Base-by-base conservation (phyloP, 2,888 invertebrate species). In the Drosophila mayaguana region DNA sequence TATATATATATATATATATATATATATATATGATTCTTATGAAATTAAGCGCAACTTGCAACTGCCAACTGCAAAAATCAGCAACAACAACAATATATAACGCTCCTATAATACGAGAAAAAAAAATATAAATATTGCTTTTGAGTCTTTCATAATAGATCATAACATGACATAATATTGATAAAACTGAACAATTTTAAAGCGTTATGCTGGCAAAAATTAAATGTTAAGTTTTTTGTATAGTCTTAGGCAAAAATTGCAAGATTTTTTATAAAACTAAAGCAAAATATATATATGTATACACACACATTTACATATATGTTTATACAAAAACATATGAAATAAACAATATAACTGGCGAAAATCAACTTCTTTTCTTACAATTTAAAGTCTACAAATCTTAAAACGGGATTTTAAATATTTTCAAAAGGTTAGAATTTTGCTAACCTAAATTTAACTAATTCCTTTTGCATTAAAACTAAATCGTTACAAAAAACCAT, bases 181-280 rank as follows among this genome's bases (percentile, higher is more conserved):
- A 48, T 48, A 32, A 75, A 50, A 36, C 40, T 38, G 42, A 34
- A 36, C 16, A 34, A 22, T n/a, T 51, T 5, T n/a, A 25, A 70
- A 60, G 68, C 77, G 68, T 67, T 77, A 69, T 56, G 53, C 62
- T 70, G 55, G 57, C 57, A 45, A 45, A 34, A 78, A 75, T 68
- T 87, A 77, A 65, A 83, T 80, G 86, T 89, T 89, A 89, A 90
- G 88, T 78, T 83, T 88, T 87, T 88, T 90, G 77, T 78, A 75
- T 87, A 89, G 81, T 80, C 80, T 81, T 85, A 81, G 85, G 74
- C 72, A 72, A 81, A 74, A 83, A 83, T 81, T 79, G 72, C 81
- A 87, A 79, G 69, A 73, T 75, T 78, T 78, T 81, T 70, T 60
- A 69, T 63, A 76, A 76, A 80, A 72, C 28, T 61, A 51, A 76